Conservation (phyloP, 2,888 invertebrate genomes). For the Ferrisia virgata region DNA sequence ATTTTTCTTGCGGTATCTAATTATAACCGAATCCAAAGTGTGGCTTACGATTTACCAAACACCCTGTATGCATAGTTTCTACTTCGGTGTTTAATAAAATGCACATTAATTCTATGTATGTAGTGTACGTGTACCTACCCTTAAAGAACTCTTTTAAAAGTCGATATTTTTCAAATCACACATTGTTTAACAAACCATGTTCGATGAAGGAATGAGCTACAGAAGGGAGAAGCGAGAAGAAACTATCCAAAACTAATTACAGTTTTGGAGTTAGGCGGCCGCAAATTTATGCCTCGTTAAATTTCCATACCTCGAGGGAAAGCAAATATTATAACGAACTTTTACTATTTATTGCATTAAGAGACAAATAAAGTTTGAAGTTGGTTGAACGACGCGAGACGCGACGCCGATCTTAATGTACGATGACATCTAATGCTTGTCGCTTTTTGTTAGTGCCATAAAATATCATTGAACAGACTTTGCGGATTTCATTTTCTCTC, state of each 20-base stretch:
- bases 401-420: neutral
- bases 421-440: slow-evolving; percentile 9
- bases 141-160: no score
- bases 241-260: slow-evolving; percentile 2
- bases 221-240: no score
- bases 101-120: no score
- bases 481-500: neutral
- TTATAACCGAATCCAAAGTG: no score
- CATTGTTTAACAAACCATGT: neutral
- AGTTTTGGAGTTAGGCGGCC: neutral
- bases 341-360: slow-evolving; percentile 9
- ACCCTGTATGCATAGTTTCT: no score
- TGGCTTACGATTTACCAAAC: no score
- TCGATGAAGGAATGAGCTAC: no score
- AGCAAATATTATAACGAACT: slow-evolving; percentile 18
- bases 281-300: slow-evolving; percentile 20
- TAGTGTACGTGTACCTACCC: no score
- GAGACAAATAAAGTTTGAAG: slow-evolving; percentile 30
- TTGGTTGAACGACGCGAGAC: neutral
- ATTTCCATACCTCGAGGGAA: slow-evolving; percentile 22
- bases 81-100: no score
- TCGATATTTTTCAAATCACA: neutral
- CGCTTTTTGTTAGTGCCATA: neutral
- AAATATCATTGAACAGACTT: neutral
- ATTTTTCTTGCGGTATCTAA: no score